Conservation (phyloP, 2,113 vertebrate species). For the Speoplatyrhinus poulsoni region DNA sequence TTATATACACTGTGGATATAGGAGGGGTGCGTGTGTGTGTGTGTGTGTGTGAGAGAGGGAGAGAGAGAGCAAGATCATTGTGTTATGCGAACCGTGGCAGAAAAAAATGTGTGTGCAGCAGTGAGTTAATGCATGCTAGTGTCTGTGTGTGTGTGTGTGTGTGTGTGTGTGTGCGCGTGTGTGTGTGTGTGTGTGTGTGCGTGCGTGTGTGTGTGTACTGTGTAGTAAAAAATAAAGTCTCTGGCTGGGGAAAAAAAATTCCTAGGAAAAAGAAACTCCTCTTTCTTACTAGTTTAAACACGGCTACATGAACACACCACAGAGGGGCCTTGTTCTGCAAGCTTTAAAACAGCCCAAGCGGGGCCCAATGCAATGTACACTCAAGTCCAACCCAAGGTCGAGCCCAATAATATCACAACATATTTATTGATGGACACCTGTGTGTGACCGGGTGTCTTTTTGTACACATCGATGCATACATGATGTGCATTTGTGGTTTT, state of each 20-base stretch:
- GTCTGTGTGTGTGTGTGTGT: neutral
- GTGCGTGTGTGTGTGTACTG: neutral
- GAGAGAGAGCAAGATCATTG: slow-evolving; percentile 50
- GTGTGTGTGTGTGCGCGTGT: neutral
- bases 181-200: neutral
- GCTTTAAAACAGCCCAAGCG: slow-evolving; percentile 60
- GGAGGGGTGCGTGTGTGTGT: no score
- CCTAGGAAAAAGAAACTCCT: slow-evolving; percentile 18
- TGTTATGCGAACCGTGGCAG: slow-evolving; percentile 57
- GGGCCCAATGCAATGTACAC: slow-evolving; percentile 59
- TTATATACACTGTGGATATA: no score
- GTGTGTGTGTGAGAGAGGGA: slow-evolving; percentile 41
- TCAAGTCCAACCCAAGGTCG: slow-evolving; percentile 41
- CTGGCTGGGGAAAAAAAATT: slow-evolving; percentile 40
- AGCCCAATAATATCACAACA: slow-evolving; percentile 69
- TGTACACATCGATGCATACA: neutral
- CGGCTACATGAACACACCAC: slow-evolving; percentile 55
- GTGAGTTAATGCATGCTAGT: neutral
- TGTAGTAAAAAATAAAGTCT: slow-evolving; percentile 35
- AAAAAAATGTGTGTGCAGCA: slow-evolving; percentile 38
- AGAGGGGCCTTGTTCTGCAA: slow-evolving; percentile 68
- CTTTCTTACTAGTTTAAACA: slow-evolving; percentile 57
- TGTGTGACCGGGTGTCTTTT: slow-evolving; percentile 21
- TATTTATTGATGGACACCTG: slow-evolving; percentile 71
- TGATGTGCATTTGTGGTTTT: neutral